phyloP scores from a whole-genome alignment of 1,140 invertebrate species.

The Thaumatotibia leucotreta region DNA sequence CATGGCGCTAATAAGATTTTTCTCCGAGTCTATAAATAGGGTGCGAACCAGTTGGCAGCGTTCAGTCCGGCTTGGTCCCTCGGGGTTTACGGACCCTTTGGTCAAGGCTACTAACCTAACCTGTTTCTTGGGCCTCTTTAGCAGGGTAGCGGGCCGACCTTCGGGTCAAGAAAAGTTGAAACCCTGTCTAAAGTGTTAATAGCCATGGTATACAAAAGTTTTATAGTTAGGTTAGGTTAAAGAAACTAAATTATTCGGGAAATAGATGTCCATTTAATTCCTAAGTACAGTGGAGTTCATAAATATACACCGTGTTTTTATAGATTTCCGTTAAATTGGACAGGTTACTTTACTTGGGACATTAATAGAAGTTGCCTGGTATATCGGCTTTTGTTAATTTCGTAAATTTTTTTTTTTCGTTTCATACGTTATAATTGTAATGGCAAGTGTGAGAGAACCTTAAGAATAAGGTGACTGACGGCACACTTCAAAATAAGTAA shows the following conservation, averaged over 20 bases:
- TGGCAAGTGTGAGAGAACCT: too few species aligned
- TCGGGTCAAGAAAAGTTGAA: slow-evolving; percentile 72
- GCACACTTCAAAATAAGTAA: too few species aligned
- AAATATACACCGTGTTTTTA: too few species aligned
- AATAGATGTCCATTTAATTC: slow-evolving; percentile 10
- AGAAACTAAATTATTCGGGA: slow-evolving; percentile 15
- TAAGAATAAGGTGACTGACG: too few species aligned
- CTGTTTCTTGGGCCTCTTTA: slow-evolving; percentile 67
- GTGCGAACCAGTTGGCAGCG: background rate
- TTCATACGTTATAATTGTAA: too few species aligned
- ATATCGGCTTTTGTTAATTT: too few species aligned
- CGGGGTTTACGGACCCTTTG: slow-evolving; percentile 37
- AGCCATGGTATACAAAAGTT: slow-evolving; percentile 15
- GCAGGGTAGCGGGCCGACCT: slow-evolving; percentile 64
- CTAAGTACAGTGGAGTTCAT: too few species aligned
- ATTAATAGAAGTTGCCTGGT: too few species aligned
- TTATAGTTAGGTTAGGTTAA: background rate
- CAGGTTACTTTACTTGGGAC: too few species aligned
- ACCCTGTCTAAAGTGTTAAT: slow-evolving; percentile 37
- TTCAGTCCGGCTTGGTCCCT: slow-evolving; percentile 56
- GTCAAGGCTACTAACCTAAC: slow-evolving; percentile 71
- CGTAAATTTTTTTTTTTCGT: too few species aligned
- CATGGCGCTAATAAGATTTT: slow-evolving; percentile 31
- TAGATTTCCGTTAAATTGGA: too few species aligned
- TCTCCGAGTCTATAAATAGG: slow-evolving; percentile 14